Evolutionary conservation across 2,113 vertebrate species (phyloP), one percentile per base, ranked within the genome.

Genomic region (Toxotes chatareus): DNA sequence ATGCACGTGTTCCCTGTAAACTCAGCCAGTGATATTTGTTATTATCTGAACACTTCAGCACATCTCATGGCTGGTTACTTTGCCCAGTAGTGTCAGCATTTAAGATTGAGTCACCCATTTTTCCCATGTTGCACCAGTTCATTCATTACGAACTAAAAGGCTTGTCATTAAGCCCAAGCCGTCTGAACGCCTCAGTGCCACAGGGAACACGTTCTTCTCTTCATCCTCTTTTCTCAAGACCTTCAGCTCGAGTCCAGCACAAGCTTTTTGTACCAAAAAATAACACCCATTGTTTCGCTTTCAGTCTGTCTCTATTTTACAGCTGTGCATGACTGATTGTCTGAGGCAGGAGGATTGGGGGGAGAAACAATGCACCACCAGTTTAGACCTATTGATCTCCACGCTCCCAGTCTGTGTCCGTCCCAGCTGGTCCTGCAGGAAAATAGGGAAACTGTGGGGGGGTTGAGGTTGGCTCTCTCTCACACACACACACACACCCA

Each of bases 301-400:
- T 73, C 72, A 83, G 86, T 23, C 64, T 1, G 81, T 83, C 81
- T 89, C 71, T 88, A 82, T 87, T 73, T 91, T 91, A 92, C 92
- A 94, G 92, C 93, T 94, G 93, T 92, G 93, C 93, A 92, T 95
- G 93, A 94, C 94, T 91, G 93, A 94, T 93, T 89, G 88, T 88
- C 59, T 88, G 69, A 85, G 87, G 90, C 88, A 84, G 80, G 71
- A 83, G 82, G 80, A 88, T 17, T 56, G 51, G 77, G 73, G 44
- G 34, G 71, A 63, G 63, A 13, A 68, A 93, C 93, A 93, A 94
- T 93, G 91, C 86, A 38, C 69, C 88, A 80, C 88, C 84, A 73
- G 88, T 86, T 77, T 77, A 82, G 88, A 81, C 86, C 93, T 87
- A 93, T 93, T 92, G 92, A 94, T 92, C 89, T 62, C 66, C 76